Base-by-base conservation (phyloP, 2,113 vertebrate genomes). In the Chitala chitala region DNA sequence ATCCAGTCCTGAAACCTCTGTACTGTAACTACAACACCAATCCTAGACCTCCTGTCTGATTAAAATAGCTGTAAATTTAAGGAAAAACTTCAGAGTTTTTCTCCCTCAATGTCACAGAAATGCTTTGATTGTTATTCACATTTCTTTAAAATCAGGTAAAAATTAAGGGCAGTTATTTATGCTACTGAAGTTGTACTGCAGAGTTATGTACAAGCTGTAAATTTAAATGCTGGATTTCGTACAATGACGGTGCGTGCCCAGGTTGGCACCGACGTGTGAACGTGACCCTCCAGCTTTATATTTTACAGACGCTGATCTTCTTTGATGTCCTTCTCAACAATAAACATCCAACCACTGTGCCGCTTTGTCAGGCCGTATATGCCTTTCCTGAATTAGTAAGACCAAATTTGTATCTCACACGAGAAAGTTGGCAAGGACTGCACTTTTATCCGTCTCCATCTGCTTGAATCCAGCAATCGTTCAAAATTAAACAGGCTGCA, bases 321-420 rank as follows among this genome's bases (percentile, higher is more conserved):
- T 17, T 24, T 71, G 66, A n/a, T 17, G 29, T 17, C 13, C 31
- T 36, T 15, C 20, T 33, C 58, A 79, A 73, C 68, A 74, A 61
- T 69, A 76, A 77, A 56, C 75, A 76, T 77, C 56, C 42, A 78
- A 75, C 68, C 71, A 75, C 80, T 82, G 77, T 83, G 80, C 79
- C 77, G 73, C 77, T 38, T 79, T 76, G 72, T 78, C 78, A 76
- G 63, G 73, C 71, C 72, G 72, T 66, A 58, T 69, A 73, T 46
- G 38, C 38, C 42, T 24, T 40, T 26, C n/a, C 58, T n/a, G 58
- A 61, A 61, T 61, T 38, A 33, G 58, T 61, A 61, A 36, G 20
- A 33, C 38, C 38, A 22, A 66, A 36, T 68, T 65, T 53, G n/a
- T 33, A 61, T n/a, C 53, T 22, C 73, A 55, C 31, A 22, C 77